Base-by-base conservation (phyloP, 2,113 vertebrate genomes). In the Sinocyclocheilus rhinocerous region DNA sequence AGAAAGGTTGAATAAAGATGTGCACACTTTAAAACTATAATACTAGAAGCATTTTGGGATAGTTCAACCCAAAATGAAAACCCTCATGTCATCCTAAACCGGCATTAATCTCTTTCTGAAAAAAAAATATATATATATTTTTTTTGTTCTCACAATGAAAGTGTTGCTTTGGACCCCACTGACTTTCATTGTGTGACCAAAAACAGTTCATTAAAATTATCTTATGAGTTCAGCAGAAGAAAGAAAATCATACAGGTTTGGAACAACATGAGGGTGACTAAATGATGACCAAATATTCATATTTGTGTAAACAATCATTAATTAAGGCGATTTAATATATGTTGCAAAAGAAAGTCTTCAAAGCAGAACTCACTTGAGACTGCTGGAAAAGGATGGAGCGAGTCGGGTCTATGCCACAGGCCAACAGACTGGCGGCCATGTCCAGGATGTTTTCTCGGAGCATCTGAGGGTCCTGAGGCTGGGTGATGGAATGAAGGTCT, bases 401-500 rank as follows among this genome's bases (percentile, higher is more conserved):
- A 76, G 95, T 93, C 0, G 98, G 97, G 92, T 98, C 89, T 61
- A 99, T 95, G 52, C 98, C 97, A 6, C 97, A 98, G 87, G 98
- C 98, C 4, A 99, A 93, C 86, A 99, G 88, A 70, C 94, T 96
- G 86, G 98, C 97, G 0, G 96, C 94, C 95, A 97, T 96, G 91
- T 99, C 96, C 91, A 97, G 91, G 26, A 97, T 94, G 93, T 95
- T 96, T 77, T 91, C 90, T n/a, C 90, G 91, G 18, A 99, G 96
- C 12, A 85, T 26, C 0, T 85, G 63, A 0, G 97, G 96, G 29
- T 98, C 95, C 88, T 96, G 97, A 6, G 96, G 95, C 84, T 96
- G 90, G 0, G 98, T 99, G 93, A 99, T 94, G 87, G 98, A 97
- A 87, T 98, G 98, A 84, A 99, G 93, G 91, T 99, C 97, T 76